These are phyloP conservation scores for Neoascia interrupta DNA, from an alignment of 2,888 invertebrate genomes.

Conservation along the genomic window DNA sequence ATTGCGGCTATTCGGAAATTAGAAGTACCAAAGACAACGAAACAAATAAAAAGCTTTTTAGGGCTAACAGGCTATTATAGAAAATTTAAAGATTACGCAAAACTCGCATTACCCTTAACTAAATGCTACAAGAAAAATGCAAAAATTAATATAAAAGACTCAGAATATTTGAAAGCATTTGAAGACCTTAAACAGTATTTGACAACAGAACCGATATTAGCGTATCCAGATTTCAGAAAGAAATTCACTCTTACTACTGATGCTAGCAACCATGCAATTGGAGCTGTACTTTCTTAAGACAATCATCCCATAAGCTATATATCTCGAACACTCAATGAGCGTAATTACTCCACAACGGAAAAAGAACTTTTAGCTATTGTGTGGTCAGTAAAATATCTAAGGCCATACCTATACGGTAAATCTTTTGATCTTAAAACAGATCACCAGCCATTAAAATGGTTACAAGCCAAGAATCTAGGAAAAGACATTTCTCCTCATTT, in stretches of 20 bases:
- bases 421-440: slow-evolving; percentile 13
- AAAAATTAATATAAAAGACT: background rate
- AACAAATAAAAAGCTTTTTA: slow-evolving; percentile 27
- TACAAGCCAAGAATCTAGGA: slow-evolving; percentile 24
- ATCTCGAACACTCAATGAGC: no score
- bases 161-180: slow-evolving; percentile 11
- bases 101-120: slow-evolving; percentile 25
- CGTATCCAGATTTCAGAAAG: slow-evolving; percentile 13
- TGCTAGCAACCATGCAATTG: slow-evolving; percentile 13
- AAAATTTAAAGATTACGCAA: slow-evolving; percentile 2
- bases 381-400: slow-evolving; percentile 13
- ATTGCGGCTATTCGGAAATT: slow-evolving; percentile 12
- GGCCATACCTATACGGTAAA: slow-evolving; percentile 18
- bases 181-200: slow-evolving; percentile 14
- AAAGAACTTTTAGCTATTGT: slow-evolving; percentile 17
- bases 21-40: slow-evolving; percentile 16
- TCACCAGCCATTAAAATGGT: slow-evolving; percentile 17
- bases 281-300: background rate
- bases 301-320: slow-evolving; percentile 18
- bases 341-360: no score
- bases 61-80: slow-evolving; percentile 2
- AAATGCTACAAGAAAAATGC: slow-evolving; percentile 33
- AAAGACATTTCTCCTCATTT: slow-evolving; percentile 29
- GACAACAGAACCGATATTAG: background rate
- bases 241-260: slow-evolving; percentile 11